Base-by-base conservation (phyloP, 2,888 invertebrate species). In the Drosophila maculinotata region DNA sequence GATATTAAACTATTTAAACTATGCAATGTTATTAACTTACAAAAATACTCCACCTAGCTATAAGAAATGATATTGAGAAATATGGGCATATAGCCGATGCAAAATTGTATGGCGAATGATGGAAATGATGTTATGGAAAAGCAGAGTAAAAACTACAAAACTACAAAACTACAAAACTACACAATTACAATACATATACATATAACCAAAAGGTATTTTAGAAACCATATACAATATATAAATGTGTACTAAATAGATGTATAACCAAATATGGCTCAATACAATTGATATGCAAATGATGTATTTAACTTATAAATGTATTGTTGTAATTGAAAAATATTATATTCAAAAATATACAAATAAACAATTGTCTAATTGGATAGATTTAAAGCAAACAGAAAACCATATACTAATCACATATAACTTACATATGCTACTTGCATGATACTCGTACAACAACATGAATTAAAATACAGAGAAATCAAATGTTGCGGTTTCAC, bases 401-500 rank as follows among this genome's bases (percentile, higher is more conserved):
- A n/a, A 33, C 25, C 26, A 39, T 26, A 41, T 17, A 26, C n/a
- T 7, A 39, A 44, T 12, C 10, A 38, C n/a, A 26, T 15, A 30
- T 20, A 12, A 9, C 14, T n/a, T n/a, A n/a, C 9, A 42, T 12
- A 51, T 6, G 4, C 20, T 20, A 20, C 20, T 20, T 20, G 10
- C 17, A 25, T 31, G 31, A 30, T 15, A 45, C 8, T 15, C 38
- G 12, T 35, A 8, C 25, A 45, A 15, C 15, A 47, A 12, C 12
- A 23, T 20, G n/a, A 10, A 30, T 23, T 28, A 36, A 39, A 23
- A 44, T 47, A 7, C 10, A 4, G 6, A 42, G 1, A 30, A 30
- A 12, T 9, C 15, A 44, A 57, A 20, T 54, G 26, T 68, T 62
- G 59, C 65, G 75, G 69, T 76, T 76, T 69, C 76, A 72, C 23